Base-by-base conservation (phyloP, 2,888 invertebrate genomes). In the Polydrusus pterygomalis region DNA sequence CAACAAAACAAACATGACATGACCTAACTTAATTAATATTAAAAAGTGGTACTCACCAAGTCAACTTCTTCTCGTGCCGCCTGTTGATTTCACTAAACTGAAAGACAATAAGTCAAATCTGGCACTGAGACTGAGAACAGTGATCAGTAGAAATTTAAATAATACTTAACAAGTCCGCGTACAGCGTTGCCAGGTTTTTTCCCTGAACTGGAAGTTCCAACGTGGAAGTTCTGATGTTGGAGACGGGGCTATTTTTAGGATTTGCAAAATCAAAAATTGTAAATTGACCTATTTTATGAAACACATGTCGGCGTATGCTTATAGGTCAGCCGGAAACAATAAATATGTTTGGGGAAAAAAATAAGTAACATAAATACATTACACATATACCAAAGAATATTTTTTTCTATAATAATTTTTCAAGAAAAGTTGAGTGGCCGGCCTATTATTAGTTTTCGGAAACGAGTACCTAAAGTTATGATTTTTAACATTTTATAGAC, bases 61-160 rank as follows among this genome's bases (percentile, higher is more conserved):
- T 38, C 20, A 64, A 49, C 49, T 49, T 51, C 30, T 49, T n/a
- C 17, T 17, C 5, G 63, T 65, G 34, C 49, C 65, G 34, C 34
- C 65, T 49, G 47, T 49, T 49, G 65, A 38, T 49, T 34, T 49
- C 65, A 65, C 49, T 17, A 58, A 34, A 60, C 58, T 60, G 17
- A 38, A 34, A n/a, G n/a, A n/a, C n/a, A n/a, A n/a, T n/a, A n/a
- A 65, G 47, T 65, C 65, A 65, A 65, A 65, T 65, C 65, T 65
- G 47, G 47, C 49, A 65, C 65, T 65, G 65, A 65, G 51, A n/a
- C n/a, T n/a, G n/a, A n/a, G n/a, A n/a, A n/a, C n/a, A n/a, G n/a
- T n/a, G n/a, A 65, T 65, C 65, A 65, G 30, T 38, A 65, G 47
- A 47, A 64, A 49, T 51, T 47, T 20, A 65, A 65, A 65, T 51